These are phyloP conservation scores for Mastomys coucha DNA, from an alignment of 2,113 vertebrate genomes.

Conservation along the genomic window DNA sequence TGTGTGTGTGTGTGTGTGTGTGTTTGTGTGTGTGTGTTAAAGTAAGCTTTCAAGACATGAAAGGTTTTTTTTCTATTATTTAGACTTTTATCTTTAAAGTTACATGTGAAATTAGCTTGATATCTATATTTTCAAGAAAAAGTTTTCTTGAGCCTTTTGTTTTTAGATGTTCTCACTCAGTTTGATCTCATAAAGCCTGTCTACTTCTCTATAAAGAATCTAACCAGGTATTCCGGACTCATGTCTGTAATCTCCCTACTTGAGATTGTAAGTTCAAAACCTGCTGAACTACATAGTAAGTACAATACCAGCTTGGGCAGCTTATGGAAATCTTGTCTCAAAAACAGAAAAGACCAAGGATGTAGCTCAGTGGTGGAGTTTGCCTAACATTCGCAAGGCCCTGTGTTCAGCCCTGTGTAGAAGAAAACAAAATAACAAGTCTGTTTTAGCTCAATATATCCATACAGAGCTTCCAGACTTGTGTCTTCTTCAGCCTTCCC, in stretches of 20 bases:
- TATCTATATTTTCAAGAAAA: slow-evolving; percentile 26
- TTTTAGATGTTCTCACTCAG: not conserved
- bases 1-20: slow-evolving; percentile 18
- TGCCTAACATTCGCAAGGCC: not conserved
- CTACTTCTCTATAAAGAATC: slow-evolving; percentile 43
- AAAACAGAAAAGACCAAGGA: not conserved
- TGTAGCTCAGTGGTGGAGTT: not conserved
- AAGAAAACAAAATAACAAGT: not conserved
- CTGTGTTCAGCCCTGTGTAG: not conserved
- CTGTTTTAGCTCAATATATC: not conserved
- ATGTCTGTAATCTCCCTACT: not conserved
- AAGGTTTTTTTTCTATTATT: slow-evolving; percentile 23
- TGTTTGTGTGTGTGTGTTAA: slow-evolving; percentile 22
- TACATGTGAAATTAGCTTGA: slow-evolving; percentile 16
- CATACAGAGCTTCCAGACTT: not conserved
- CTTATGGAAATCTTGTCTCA: not conserved
- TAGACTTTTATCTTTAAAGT: slow-evolving; percentile 33
- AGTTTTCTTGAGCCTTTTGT: slow-evolving; percentile 35
- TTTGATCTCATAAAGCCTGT: slow-evolving; percentile 46
- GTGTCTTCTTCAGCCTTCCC: slow-evolving; percentile 28
- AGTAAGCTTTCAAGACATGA: slow-evolving; percentile 46
- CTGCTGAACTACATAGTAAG: not conserved
- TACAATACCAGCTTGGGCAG: not conserved
- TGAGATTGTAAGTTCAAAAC: not conserved
- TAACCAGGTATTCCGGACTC: not conserved